Conservation (phyloP, 2,888 invertebrate genomes). For the Nineta flava region DNA sequence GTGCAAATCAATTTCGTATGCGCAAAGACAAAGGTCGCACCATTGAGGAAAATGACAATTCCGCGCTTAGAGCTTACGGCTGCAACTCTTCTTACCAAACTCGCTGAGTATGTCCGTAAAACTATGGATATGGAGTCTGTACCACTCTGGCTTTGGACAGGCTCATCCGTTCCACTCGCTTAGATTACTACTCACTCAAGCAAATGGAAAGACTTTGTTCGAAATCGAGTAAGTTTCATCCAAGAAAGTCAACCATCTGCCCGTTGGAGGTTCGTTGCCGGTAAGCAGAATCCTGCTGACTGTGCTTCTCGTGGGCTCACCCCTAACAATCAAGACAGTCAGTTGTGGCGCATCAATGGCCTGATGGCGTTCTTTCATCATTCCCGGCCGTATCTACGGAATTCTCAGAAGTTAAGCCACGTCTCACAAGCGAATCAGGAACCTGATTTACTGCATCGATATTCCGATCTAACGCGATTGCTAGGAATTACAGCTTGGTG, state of each 20-base stretch:
- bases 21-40: too few species aligned
- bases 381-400: neutral
- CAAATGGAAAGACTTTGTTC: neutral
- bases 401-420: neutral
- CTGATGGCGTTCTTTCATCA: neutral
- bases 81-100: too few species aligned
- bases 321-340: neutral
- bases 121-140: too few species aligned
- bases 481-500: too few species aligned
- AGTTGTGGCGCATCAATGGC: neutral
- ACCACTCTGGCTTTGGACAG: neutral
- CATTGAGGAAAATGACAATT: too few species aligned
- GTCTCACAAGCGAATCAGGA: too few species aligned
- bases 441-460: too few species aligned
- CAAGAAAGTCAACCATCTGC: neutral
- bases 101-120: too few species aligned
- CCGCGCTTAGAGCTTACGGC: too few species aligned
- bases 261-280: neutral
- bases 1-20: too few species aligned
- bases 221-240: too few species aligned
- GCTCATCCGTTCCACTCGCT: neutral
- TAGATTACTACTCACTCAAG: neutral
- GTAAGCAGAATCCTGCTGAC: neutral
- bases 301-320: neutral
- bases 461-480: too few species aligned